Evolutionary conservation across 1,140 invertebrate genomes (phyloP), one percentile per base, ranked within the genome.

Genomic region (Onthophagus taurus): DNA sequence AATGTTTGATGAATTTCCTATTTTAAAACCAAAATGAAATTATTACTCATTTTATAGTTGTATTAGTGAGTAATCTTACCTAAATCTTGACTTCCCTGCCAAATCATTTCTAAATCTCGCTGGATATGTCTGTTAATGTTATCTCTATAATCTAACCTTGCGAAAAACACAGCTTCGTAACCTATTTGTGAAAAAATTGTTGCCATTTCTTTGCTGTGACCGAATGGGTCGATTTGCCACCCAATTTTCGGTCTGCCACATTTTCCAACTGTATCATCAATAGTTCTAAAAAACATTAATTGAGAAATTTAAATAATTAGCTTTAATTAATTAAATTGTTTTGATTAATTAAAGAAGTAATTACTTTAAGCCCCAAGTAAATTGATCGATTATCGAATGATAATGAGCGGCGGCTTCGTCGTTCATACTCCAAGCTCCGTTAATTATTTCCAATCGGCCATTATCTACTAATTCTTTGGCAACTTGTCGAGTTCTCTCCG

Each of bases 321-420:
- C 6, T 9, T 14, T n/a, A 31, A n/a, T 46, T 26, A 36, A 20
- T 20, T 3, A 50, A 16, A 17, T 36, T 8, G 14, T 33, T 29
- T 11, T 16, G n/a, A 19, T 16, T 18, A 20, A 42, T 48, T 18
- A 30, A 36, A 18, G 19, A 24, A 76, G 51, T 72, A 60, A n/a
- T n/a, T 54, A 76, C 74, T 72, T 66, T 13, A 77, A 58, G 16
- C 75, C 75, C 72, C 72, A 76, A 37, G 75, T 73, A 64, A 85
- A 84, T 61, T 90, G 84, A 60, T 93, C 88, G 50, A 92, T 84
- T n/a, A 87, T 82, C 24, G 81, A 81, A 31, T 78, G 74, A 57
- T 92, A 92, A 63, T 90, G 82, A 2, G 78, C 72, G 0, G 77
- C 68, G 0, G 85, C 86, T 60, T 91, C 87, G 60, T 90, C 88